Evolutionary conservation across 2,113 vertebrate genomes (phyloP).

Genomic region (Myodes glareolus): DNA sequence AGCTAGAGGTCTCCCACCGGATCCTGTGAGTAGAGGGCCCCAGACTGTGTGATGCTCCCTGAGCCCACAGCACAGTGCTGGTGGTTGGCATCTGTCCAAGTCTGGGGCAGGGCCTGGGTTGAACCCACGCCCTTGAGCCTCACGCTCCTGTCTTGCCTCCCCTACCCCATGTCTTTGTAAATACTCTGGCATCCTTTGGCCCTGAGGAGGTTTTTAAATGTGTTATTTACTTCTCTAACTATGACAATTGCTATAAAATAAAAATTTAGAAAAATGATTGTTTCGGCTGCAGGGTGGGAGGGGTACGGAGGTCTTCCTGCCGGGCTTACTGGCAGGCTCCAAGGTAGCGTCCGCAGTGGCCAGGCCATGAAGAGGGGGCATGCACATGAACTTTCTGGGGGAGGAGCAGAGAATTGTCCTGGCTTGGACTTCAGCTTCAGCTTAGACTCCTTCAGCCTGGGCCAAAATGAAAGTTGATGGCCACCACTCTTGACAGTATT

Average conservation of each 20-base stretch:
- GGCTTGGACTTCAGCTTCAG: background rate
- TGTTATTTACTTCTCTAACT: constrained; percentile 84
- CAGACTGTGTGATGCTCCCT: background rate
- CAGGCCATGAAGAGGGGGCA: background rate
- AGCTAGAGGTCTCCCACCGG: background rate
- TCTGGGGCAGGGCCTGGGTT: constrained; percentile 24
- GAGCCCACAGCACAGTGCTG: background rate
- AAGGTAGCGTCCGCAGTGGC: background rate
- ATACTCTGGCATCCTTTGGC: constrained; percentile 81
- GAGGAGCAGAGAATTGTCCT: too few relatives aligned
- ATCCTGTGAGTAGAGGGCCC: constrained; percentile 39
- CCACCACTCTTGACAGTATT: background rate
- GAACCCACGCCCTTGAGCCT: background rate
- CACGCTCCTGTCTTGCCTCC: constrained; percentile 15
- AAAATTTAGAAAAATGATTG: constrained; percentile 74
- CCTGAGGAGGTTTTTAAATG: constrained; percentile 83
- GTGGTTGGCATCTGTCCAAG: background rate
- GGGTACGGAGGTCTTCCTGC: background rate
- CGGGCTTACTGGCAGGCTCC: background rate
- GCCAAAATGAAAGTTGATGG: background rate
- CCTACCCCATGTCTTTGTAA: constrained; percentile 75
- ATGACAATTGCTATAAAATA: constrained; percentile 85
- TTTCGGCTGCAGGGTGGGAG: background rate
- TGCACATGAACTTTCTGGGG: background rate
- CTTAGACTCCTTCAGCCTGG: background rate